Evolutionary conservation across 2,888 invertebrate genomes (phyloP).

Genomic region (Bimastos eiseni): DNA sequence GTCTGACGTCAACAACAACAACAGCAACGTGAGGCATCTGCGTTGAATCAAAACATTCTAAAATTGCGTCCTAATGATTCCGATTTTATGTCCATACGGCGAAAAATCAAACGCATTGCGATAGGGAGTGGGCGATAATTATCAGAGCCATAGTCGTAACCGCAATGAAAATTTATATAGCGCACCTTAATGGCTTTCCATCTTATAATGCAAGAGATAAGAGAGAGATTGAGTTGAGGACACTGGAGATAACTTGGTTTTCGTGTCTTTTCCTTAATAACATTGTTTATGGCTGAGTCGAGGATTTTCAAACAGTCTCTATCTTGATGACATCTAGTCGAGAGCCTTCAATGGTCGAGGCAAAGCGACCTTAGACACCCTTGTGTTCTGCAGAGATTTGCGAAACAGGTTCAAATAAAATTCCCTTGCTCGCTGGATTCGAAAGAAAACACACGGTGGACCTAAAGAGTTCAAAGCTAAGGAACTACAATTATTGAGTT

Average conservation of each 20-base stretch:
- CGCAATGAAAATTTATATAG: background rate
- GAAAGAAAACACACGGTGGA: background rate
- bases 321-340: background rate
- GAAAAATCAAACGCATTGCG: background rate
- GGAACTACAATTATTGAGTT: background rate
- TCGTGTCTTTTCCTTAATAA: background rate
- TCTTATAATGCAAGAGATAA: background rate
- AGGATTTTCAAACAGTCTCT: background rate
- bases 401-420: background rate
- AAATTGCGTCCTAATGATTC: background rate
- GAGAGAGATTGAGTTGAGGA: background rate
- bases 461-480: background rate
- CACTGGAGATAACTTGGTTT: background rate
- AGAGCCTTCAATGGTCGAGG: background rate
- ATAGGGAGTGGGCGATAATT: background rate
- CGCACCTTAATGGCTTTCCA: background rate
- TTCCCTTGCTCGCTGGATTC: background rate
- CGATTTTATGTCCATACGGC: background rate
- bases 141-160: background rate
- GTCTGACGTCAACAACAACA: background rate
- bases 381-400: background rate
- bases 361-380: background rate
- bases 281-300: background rate
- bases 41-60: background rate
- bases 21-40: background rate